Conservation (phyloP, 2,888 invertebrate genomes). For the Oscheius sp. region DNA sequence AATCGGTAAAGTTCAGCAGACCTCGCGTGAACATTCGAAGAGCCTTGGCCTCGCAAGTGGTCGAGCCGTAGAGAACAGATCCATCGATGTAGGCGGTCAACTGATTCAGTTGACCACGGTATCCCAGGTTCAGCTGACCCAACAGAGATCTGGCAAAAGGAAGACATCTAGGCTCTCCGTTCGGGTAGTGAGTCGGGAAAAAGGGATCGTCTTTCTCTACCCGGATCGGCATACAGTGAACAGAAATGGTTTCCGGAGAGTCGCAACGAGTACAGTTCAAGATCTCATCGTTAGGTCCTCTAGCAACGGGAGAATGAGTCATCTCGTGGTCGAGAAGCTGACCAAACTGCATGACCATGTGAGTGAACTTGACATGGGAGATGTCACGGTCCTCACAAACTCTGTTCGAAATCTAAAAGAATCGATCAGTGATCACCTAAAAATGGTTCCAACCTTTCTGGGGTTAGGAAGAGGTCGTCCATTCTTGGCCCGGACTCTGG, state of each 20-base stretch:
- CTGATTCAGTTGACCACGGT: slow-evolving; percentile 75
- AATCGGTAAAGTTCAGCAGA: slow-evolving; percentile 73
- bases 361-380: slow-evolving; percentile 71
- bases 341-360: slow-evolving; percentile 88
- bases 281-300: slow-evolving; percentile 72
- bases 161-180: slow-evolving; percentile 87
- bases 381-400: slow-evolving; percentile 68
- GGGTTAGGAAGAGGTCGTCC: slow-evolving; percentile 69
- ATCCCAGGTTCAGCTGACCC: slow-evolving; percentile 85
- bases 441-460: slow-evolving; percentile 44
- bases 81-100: slow-evolving; percentile 85
- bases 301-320: slow-evolving; percentile 70
- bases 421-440: not conserved
- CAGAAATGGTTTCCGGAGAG: slow-evolving; percentile 88
- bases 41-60: slow-evolving; percentile 84
- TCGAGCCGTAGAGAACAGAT: slow-evolving; percentile 91
- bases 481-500: slow-evolving; percentile 58
- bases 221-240: slow-evolving; percentile 92
- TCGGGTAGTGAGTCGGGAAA: slow-evolving; percentile 84
- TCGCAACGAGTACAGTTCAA: slow-evolving; percentile 81
- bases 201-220: slow-evolving; percentile 89
- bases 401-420: slow-evolving; percentile 64
- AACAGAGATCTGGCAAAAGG: slow-evolving; percentile 94
- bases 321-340: slow-evolving; percentile 88
- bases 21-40: slow-evolving; percentile 81